phyloP scores from a whole-genome alignment of 2,113 vertebrate species.

The Menura novaehollandiae region DNA sequence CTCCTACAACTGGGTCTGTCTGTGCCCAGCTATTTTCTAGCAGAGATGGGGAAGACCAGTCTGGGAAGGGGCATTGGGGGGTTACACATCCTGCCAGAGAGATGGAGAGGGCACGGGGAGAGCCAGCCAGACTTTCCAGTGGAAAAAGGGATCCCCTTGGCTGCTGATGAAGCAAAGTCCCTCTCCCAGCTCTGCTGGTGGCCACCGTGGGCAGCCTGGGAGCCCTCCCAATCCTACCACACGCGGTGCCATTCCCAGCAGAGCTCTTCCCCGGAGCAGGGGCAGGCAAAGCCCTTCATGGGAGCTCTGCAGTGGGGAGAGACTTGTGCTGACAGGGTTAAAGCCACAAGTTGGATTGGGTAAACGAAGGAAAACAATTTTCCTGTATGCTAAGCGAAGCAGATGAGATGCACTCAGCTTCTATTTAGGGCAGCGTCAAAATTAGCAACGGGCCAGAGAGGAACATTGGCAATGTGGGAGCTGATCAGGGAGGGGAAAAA shows the following conservation, averaged over 20 bases:
- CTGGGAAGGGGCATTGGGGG: neutral
- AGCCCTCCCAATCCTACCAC: neutral
- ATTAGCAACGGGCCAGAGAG: conserved; percentile 61
- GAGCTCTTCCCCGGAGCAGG: neutral
- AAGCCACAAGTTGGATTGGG: neutral
- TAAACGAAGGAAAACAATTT: conserved; percentile 47
- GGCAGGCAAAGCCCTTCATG: neutral
- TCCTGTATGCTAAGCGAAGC: conserved; percentile 28
- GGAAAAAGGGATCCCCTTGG: neutral
- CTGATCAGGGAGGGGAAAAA: conserved; percentile 8
- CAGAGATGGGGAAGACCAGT: neutral
- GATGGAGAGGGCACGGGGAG: neutral
- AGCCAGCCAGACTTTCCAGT: neutral
- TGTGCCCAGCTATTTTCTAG: neutral
- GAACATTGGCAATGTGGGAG: conserved; percentile 31
- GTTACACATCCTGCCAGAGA: neutral
- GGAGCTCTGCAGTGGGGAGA: neutral
- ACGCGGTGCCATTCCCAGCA: fast-evolving
- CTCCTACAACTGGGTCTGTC: neutral
- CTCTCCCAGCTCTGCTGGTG: neutral
- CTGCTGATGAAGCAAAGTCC: neutral
- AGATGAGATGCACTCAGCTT: conserved; percentile 60
- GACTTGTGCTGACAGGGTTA: conserved; percentile 28
- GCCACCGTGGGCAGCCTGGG: neutral
- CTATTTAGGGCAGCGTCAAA: conserved; percentile 69